Percentiles rank a stretch among this genome's conserved stretches.
Conservation (phyloP, 1,140 invertebrate genomes). For the Drosophila melanica region DNA sequence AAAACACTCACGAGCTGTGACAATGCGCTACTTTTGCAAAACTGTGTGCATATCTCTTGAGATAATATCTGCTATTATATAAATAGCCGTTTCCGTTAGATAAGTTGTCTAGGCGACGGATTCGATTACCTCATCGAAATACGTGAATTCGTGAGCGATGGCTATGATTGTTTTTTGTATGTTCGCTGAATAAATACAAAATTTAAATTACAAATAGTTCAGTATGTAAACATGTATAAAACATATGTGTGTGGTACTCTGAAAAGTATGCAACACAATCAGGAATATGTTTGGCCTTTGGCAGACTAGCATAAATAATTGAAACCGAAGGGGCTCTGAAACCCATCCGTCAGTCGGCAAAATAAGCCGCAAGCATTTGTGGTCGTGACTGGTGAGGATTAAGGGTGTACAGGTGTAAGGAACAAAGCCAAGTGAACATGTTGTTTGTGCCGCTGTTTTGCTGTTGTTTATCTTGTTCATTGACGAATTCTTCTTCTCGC, state of each 20-base stretch:
- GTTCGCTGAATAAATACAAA: not conserved
- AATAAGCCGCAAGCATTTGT: conserved; percentile 47
- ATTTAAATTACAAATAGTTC: not conserved
- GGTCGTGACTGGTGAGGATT: conserved; percentile 22
- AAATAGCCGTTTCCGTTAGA: not conserved
- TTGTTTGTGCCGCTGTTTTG: conserved; percentile 9
- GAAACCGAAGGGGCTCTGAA: conserved; percentile 49
- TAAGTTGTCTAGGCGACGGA: not conserved
- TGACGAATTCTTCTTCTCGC: not conserved
- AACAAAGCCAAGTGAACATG: conserved; percentile 23
- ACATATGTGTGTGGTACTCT: conserved; percentile 3
- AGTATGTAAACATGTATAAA: not conserved
- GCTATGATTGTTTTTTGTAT: not conserved
- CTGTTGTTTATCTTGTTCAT: conserved; percentile 16
- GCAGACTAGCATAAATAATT: conserved; percentile 42
- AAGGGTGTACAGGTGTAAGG: conserved; percentile 39
- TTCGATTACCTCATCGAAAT: not conserved
- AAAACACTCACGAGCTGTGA: not conserved
- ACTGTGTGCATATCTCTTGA: conserved; percentile 1
- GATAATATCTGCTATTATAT: conserved; percentile 1
- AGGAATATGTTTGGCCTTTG: conserved; percentile 25
- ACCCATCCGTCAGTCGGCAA: conserved; percentile 55
- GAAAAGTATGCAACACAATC: conserved; percentile 29
- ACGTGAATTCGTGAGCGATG: not conserved
- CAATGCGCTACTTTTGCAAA: not conserved